These are phyloP conservation scores for Aphelenchoides avenae DNA, from an alignment of 1,140 invertebrate genomes.

Conservation along the genomic window DNA sequence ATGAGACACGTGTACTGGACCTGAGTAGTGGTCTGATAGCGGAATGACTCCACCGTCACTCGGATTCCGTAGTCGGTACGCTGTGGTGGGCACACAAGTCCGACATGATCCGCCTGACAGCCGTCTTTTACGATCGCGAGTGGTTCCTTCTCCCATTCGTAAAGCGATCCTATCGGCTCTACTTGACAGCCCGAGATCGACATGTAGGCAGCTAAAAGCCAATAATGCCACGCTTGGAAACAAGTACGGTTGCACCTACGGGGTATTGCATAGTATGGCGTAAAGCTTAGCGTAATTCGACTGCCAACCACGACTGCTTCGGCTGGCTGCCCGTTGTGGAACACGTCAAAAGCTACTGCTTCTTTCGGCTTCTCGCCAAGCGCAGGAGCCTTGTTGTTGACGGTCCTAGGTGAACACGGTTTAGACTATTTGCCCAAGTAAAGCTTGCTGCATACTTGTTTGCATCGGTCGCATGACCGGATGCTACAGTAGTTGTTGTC, in stretches of 20 bases:
- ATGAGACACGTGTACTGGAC: conserved; percentile 58
- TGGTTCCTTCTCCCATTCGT: conserved; percentile 59
- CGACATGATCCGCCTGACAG: conserved; percentile 57
- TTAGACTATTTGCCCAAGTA: too few relatives aligned
- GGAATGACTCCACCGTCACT: conserved; percentile 56
- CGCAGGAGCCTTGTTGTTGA: not conserved
- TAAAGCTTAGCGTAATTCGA: conserved; percentile 55
- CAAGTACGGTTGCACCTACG: conserved; percentile 49
- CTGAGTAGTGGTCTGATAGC: conserved; percentile 58
- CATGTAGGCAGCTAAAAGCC: conserved; percentile 56
- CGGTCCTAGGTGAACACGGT: too few relatives aligned
- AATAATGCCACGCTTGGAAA: too few relatives aligned
- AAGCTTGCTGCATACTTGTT: too few relatives aligned
- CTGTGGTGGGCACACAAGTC: conserved; percentile 56
- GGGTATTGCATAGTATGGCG: conserved; percentile 57
- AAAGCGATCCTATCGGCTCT: conserved; percentile 52
- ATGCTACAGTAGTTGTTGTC: conserved; percentile 1
- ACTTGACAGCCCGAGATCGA: conserved; percentile 57
- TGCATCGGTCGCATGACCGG: not conserved
- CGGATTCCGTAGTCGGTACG: conserved; percentile 54
- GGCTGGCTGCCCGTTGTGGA: conserved; percentile 57
- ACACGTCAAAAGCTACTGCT: conserved; percentile 53
- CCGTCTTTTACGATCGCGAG: conserved; percentile 55
- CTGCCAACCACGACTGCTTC: conserved; percentile 59
- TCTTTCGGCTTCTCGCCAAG: conserved; percentile 28